A percentile compares a stretch with the other conserved stretches of the same genome.
These are phyloP conservation scores for Nannoperca australis DNA, from an alignment of 2,797 vertebrate genomes.

Conservation along the genomic window DNA sequence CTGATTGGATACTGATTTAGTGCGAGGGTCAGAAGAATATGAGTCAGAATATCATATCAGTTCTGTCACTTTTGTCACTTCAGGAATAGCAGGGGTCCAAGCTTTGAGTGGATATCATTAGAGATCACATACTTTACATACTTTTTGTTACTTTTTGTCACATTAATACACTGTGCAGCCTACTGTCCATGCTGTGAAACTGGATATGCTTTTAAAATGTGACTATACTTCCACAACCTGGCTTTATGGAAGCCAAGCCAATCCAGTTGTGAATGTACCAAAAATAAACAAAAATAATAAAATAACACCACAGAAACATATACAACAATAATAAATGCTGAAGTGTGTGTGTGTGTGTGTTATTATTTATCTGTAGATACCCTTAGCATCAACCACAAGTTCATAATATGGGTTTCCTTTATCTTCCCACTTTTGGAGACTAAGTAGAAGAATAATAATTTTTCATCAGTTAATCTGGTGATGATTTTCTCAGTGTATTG, in stretches of 20 bases:
- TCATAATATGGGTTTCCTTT: background rate
- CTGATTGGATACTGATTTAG: slow-evolving; percentile 81
- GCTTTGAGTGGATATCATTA: slow-evolving; percentile 52
- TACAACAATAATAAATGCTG: background rate
- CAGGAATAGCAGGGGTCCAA: slow-evolving; percentile 54
- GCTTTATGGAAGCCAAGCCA: background rate
- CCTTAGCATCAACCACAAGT: background rate
- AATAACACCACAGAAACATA: background rate
- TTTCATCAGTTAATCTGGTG: background rate
- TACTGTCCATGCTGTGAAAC: slow-evolving; percentile 22
- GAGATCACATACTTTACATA: slow-evolving; percentile 58
- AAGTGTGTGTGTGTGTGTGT: background rate
- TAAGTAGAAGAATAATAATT: background rate
- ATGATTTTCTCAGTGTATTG: background rate
- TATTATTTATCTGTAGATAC: background rate
- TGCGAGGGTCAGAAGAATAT: slow-evolving; percentile 64
- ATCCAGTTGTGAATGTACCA: background rate
- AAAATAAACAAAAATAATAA: background rate
- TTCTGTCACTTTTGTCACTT: slow-evolving; percentile 68
- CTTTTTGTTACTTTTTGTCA: slow-evolving; percentile 51
- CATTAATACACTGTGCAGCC: slow-evolving; percentile 42
- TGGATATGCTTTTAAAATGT: slow-evolving; percentile 10
- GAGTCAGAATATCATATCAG: slow-evolving; percentile 77
- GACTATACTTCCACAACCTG: background rate
- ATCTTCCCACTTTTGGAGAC: background rate